These are phyloP conservation scores for Drosophila albomicans DNA, from an alignment of 1,140 invertebrate species.

Conservation along the genomic window DNA sequence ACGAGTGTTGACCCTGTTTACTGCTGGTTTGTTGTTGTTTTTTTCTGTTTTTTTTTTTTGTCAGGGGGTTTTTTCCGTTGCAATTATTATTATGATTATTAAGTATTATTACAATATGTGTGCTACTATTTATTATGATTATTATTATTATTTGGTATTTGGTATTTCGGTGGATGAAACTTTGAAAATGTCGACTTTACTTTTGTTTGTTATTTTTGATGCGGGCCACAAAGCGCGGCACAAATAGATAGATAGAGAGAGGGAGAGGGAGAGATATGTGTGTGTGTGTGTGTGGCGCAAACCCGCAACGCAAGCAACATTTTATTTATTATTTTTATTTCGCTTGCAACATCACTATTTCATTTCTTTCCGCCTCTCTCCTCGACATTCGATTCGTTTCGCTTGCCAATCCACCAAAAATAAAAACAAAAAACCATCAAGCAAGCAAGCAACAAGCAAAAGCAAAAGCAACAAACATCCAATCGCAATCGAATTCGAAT, in stretches of 20 bases:
- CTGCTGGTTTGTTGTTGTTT: conserved; percentile 11
- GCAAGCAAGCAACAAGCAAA: too few relatives aligned
- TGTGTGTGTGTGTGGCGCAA: background rate
- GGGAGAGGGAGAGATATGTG: background rate
- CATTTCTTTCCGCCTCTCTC: background rate
- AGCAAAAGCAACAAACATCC: conserved; percentile 49
- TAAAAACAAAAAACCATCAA: too few relatives aligned
- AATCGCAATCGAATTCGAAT: conserved; percentile 66
- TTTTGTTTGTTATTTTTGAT: conserved; percentile 26
- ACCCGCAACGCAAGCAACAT: conserved; percentile 24
- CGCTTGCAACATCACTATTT: conserved; percentile 52
- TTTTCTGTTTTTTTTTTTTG: conserved; percentile 2
- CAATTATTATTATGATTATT: conserved; percentile 39
- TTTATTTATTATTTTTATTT: conserved; percentile 37
- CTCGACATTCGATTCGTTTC: conserved; percentile 47
- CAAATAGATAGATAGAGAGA: background rate
- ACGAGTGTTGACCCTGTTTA: conserved; percentile 36
- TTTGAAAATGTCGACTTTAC: conserved; percentile 14
- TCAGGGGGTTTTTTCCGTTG: conserved; percentile 40
- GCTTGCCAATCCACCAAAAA: conserved; percentile 60
- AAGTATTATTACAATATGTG: conserved; percentile 31
- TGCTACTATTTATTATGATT: conserved; percentile 36
- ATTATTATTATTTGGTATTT: conserved; percentile 3
- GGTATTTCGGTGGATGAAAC: conserved; percentile 22
- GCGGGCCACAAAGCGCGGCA: conserved; percentile 25